These are phyloP conservation scores for Notodonta dromedarius DNA, from an alignment of 2,888 invertebrate genomes.

Conservation along the genomic window DNA sequence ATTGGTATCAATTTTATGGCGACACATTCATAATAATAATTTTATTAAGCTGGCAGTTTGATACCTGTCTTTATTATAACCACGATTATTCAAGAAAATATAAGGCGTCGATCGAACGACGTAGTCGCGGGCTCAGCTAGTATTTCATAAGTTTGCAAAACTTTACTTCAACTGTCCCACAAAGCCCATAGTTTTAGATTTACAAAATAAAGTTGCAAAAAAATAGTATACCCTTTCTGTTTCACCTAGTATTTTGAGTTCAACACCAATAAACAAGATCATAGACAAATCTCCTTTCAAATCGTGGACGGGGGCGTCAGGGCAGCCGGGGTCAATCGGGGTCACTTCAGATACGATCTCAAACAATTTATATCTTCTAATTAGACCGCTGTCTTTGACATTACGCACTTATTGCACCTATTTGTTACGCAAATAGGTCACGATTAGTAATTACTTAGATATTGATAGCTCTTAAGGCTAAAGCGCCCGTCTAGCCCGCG, in stretches of 20 bases:
- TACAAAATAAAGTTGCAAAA: too few species aligned
- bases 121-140: too few species aligned
- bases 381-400: constrained; percentile 41
- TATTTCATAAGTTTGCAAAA: too few species aligned
- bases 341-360: constrained; percentile 41
- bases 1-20: constrained; percentile 21
- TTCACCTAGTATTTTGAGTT: neutral
- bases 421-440: constrained; percentile 30
- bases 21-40: constrained; percentile 28
- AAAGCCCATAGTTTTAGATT: too few species aligned
- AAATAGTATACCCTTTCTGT: too few species aligned
- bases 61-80: too few species aligned
- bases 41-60: neutral
- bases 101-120: too few species aligned
- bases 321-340: constrained; percentile 28
- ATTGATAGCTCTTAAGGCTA: constrained; percentile 10
- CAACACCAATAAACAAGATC: neutral
- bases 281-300: constrained; percentile 1
- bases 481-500: too few species aligned
- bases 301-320: constrained; percentile 28
- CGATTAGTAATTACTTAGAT: constrained; percentile 13
- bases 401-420: constrained; percentile 25
- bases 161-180: too few species aligned
- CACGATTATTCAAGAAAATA: too few species aligned
- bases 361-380: constrained; percentile 49